Percentiles rank a stretch among this genome's conserved stretches.
These are phyloP conservation scores for Synanthedon formicaeformis DNA, from an alignment of 2,888 invertebrate species.

Conservation along the genomic window DNA sequence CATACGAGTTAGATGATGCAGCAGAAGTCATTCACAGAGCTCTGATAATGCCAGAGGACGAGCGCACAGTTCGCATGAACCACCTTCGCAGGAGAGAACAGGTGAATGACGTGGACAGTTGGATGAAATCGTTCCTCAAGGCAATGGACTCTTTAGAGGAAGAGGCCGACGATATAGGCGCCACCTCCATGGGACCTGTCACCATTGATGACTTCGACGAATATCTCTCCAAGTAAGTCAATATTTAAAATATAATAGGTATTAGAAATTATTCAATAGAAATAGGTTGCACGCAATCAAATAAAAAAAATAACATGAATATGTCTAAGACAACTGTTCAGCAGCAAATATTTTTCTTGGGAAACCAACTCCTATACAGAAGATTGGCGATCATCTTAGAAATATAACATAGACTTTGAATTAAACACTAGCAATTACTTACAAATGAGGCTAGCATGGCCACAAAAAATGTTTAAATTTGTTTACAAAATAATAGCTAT, in stretches of 20 bases:
- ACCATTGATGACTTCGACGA: slow-evolving; percentile 92
- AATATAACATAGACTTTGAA: too few relatives aligned
- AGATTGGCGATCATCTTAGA: too few relatives aligned
- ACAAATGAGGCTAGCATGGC: too few relatives aligned
- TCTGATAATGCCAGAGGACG: slow-evolving; percentile 91
- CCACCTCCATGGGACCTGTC: slow-evolving; percentile 89
- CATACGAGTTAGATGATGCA: slow-evolving; percentile 88
- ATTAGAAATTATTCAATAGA: too few relatives aligned
- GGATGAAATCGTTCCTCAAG: slow-evolving; percentile 89
- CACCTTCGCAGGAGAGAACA: slow-evolving; percentile 84
- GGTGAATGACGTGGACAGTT: slow-evolving; percentile 86
- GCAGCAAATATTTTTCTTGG: too few relatives aligned
- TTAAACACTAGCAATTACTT: too few relatives aligned
- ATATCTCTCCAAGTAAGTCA: slow-evolving; percentile 83
- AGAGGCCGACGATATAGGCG: slow-evolving; percentile 84
- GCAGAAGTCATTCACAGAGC: slow-evolving; percentile 90
- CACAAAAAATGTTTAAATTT: too few relatives aligned
- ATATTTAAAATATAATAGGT: not conserved
- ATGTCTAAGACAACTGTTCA: too few relatives aligned
- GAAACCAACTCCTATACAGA: too few relatives aligned
- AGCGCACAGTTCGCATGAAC: slow-evolving; percentile 87
- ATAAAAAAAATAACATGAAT: too few relatives aligned
- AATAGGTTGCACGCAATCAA: too few relatives aligned
- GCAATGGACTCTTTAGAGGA: slow-evolving; percentile 88
- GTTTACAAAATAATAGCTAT: too few relatives aligned